These are phyloP conservation scores for crab-eating macaque (Macaca fascicularis) DNA, from an alignment of 2,113 vertebrate genomes.

Conservation along the genomic window T2T-MFA8v1.1 NC_088391.1:96835001-96835500, in stretches of 20 bases:
- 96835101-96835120: conserved; percentile 79
- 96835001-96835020: conserved; percentile 81
- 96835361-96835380: neutral
- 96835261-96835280: conserved; percentile 53
- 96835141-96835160: conserved; percentile 75
- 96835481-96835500: neutral
- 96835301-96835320: conserved; percentile 70
- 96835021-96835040: conserved; percentile 71
- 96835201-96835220: conserved; percentile 71
- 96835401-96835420: neutral
- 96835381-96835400: too few relatives aligned
- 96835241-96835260: conserved; percentile 75
- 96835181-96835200: conserved; percentile 78
- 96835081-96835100: conserved; percentile 59
- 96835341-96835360: conserved; percentile 62
- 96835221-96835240: conserved; percentile 69
- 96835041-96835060: conserved; percentile 72
- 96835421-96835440: neutral
- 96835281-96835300: conserved; percentile 57
- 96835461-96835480: conserved; percentile 37
- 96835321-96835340: conserved; percentile 67
- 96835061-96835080: conserved; percentile 69
- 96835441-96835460: neutral
- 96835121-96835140: conserved; percentile 71
- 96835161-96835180: conserved; percentile 76